Base-by-base conservation (phyloP, 2,888 invertebrate genomes). In the Clitarchus hookeri region DNA sequence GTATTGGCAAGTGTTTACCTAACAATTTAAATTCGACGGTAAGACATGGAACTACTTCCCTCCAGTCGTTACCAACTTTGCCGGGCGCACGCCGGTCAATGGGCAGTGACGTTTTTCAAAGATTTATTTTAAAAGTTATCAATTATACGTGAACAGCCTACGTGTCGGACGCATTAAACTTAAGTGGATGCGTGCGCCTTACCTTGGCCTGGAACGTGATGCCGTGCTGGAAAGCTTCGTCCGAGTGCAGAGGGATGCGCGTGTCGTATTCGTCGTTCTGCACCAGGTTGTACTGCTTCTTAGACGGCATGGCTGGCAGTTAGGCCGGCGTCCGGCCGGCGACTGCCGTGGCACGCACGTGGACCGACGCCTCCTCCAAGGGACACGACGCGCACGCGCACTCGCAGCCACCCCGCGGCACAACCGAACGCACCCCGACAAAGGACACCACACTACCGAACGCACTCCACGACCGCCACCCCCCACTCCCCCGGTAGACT, bases 151-250 rank as follows among this genome's bases (percentile, higher is more conserved):
- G 36, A 36, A 36, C 36, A 36, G 36, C 4, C 36, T 36, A 36
- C 4, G 36, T 36, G 36, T 36, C 4, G 36, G 36, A 36, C 36
- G 36, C 36, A 36, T 3, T 36, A 36, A 36, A 36, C 4, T 36
- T 3, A 4, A 36, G 2, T 36, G 36, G 36, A 36, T 36, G 36
- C 36, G 36, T 36, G 48, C 11, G 48, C 48, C 48, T 36, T 93
- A 99, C 99, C 97, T 99, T 99, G 89, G 98, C 98, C 92, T 98
- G 97, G 93, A 99, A 99, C 90, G 96, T 95, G 92, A 99, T 98
- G 90, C 99, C 99, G 91, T 97, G 97, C 89, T 97, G 96, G 93
- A 99, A 99, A 88, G 98, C 98, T 92, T 98, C 98, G 89, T 99
- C 99, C 87, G 98, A 96, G 92, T 99, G 98, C 89, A 99, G 93